Evolutionary conservation across 1,140 invertebrate genomes (phyloP).

Genomic region (Diprion similis): DNA sequence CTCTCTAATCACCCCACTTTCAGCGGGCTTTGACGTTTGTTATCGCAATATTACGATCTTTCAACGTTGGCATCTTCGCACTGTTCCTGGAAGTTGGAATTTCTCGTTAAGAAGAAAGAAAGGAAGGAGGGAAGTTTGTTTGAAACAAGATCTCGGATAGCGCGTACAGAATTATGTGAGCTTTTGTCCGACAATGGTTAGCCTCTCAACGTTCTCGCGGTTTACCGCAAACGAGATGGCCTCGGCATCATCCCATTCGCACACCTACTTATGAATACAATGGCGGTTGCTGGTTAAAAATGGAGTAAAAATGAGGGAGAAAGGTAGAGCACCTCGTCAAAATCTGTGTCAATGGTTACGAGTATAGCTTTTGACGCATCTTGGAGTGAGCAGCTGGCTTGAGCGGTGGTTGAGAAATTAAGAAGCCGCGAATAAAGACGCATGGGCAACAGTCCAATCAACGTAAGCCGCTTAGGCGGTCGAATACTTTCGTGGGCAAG

Average conservation of each 20-base stretch:
- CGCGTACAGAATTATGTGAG: neutral
- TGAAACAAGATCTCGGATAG: neutral
- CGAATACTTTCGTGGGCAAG: neutral
- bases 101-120: neutral
- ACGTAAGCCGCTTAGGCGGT: neutral
- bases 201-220: neutral
- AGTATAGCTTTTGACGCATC: neutral
- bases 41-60: conserved; percentile 29
- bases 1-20: conserved; percentile 50
- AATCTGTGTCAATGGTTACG: neutral
- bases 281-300: too few relatives aligned
- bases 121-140: neutral
- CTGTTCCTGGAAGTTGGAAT: neutral
- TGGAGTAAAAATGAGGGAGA: neutral
- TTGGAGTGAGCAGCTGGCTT: too few relatives aligned
- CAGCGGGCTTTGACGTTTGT: conserved; percentile 44
- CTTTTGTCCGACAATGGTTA: neutral
- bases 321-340: neutral
- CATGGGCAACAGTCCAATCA: neutral
- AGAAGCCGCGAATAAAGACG: neutral
- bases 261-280: too few relatives aligned
- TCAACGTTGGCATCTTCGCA: neutral
- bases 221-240: neutral
- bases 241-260: too few relatives aligned
- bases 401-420: too few relatives aligned